Evolutionary conservation across 92 coral and sea anemone genomes (phyloP), one percentile per base, ranked within the genome.

Genomic region (Phymanthus crucifer): DNA sequence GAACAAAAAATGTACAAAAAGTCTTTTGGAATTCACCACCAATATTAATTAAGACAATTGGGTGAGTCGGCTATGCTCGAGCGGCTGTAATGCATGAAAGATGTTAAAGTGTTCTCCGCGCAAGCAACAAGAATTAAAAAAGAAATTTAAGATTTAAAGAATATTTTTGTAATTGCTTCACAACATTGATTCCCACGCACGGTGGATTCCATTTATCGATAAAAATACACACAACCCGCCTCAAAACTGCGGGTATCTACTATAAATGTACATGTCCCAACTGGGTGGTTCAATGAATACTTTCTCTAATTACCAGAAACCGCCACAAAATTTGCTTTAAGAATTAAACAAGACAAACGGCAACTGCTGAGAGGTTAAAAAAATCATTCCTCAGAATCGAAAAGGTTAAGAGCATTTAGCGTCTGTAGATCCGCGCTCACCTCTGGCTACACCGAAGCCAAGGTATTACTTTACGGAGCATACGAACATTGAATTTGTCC

Each of bases 281-380:
- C 29, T 61, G 68, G 68, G 68, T 61, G 68, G 68, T 27, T 24
- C 33, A 9, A 2, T 12, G 35, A 23, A 61, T 21, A 4, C 33
- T 61, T 61, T 34, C 68, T 61, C 67, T 74, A 57, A 74, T 46
- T n/a, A 31, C 32, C 76, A 45, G 33, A 27, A 27, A 46, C n/a
- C 18, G 43, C 19, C 40, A 18, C 46, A 34, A 38, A 14, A 57
- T 74, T 74, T 46, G 34, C 37, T 36, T 50, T 46, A 29, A 26
- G 26, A 48, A 74, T 74, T 46, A 46, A 35, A 36, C 50, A 66
- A 23, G 58, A 50, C 72, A 27, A 26, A 70, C 43, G 54, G 32
- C 64, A 31, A 80, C 71, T 35, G 71, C 84, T 80, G 84, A 32
- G 84, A 71, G 84, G 84, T 80, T 80, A 80, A 80, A 50, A 31